Evolutionary conservation across 2,113 vertebrate genomes (phyloP), one percentile per base, ranked within the genome.

Genomic region (Phylloscopus whistleri): DNA sequence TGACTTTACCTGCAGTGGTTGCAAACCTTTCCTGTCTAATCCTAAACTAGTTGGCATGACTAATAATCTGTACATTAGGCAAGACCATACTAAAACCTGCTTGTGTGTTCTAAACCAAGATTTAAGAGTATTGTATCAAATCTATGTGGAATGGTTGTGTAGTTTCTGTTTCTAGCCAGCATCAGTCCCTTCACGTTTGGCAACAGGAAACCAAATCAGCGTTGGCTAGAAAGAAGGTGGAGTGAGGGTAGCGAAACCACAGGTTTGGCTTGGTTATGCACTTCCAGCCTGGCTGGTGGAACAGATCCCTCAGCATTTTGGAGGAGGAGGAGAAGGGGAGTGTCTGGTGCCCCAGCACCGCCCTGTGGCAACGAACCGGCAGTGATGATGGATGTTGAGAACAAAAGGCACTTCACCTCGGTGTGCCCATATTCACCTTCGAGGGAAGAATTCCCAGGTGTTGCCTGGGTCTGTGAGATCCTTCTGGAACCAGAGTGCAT

Each of bases 51-150:
- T 80, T 90, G 87, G 94, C 92, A 87, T 76, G 77, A 87, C 84
- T 87, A 87, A 78, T 90, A 78, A 81, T 41, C 84, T 92, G 84
- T 94, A 76, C 88, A 28, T 89, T 93, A 87, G 75, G 60, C 60
- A 48, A 94, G 82, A 90, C 83, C 60, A 74, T 70, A 52, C 85
- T 68, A 76, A 90, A 91, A 84, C 20, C 39, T 88, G 81, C 77
- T 94, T 80, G 75, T 11, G 53, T 95, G 62, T 80, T 90, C 89
- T 72, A 77, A 94, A 89, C 35, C 7, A 5, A 73, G 87, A 91
- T 80, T 89, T 86, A 91, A 63, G 64, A 93, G 60, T 95, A 93
- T 90, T 89, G 73, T 97, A 94, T 82, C 84, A 78, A 82, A 74
- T 84, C 51, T 56, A 1, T 22, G 52, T 94, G 84, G 85, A 90